Evolutionary conservation across 2,888 invertebrate species (phyloP), one percentile per base, ranked within the genome.

Genomic region (Deroplatys truncata): DNA sequence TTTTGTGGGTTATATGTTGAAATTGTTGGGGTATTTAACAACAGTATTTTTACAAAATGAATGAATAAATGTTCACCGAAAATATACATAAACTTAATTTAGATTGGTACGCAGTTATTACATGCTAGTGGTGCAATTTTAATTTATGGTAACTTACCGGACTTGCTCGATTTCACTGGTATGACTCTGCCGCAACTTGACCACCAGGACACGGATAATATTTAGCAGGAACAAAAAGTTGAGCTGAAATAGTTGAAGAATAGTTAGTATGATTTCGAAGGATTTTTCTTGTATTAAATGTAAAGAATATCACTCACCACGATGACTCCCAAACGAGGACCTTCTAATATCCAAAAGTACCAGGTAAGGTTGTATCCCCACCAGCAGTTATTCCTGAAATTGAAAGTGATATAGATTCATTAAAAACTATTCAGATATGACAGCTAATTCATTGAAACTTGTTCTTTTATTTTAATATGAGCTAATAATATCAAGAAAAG

Each of bases 341-440:
- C 98, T 93, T 99, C 98, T 43, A 98, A 94, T 91, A 98, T 97
- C 98, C 98, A 98, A 93, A 97, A 98, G 92, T 96, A 96, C 0
- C 95, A 93, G 13, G 96, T 95, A 91, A 98, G 95, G 92, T 97
- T 97, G 93, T 98, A 98, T 8, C 97, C 97, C 94, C 96, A 97
- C 97, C 98, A 98, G 92, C 97, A 97, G 90, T 96, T 96, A 92
- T 72, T 72, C 56, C 56, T 72, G 7, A 82, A 93, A 93, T 90
- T 89, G 88, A 89, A 88, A 90, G 28, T 10, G 85, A 84, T 82
- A 90, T 28, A 43, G 43, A n/a, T 28, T 85, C 28, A 90, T 49
- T 2, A 35, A 28, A n/a, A 87, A 82, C 43, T 25, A 25, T n/a
- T 86, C 1, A 15, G 25, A 82, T 28, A 28, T 25, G 13, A 29